These are phyloP conservation scores for Archocentrus centrarchus DNA, from an alignment of 2,113 vertebrate species.

Conservation along the genomic window DNA sequence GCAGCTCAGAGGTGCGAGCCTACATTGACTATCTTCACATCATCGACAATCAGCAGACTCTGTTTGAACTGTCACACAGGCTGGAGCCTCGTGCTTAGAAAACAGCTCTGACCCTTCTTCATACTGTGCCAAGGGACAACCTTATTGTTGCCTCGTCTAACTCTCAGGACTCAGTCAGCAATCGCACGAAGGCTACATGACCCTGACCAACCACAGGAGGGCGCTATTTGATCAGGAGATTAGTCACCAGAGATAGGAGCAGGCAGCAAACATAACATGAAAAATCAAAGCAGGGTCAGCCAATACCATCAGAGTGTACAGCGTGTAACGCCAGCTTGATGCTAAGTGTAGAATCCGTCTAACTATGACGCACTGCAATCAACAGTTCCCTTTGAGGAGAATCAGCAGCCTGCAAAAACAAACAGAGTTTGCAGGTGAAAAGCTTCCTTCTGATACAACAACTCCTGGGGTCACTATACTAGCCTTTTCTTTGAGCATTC, in stretches of 20 bases:
- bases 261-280: neutral
- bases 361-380: neutral
- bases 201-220: conserved; percentile 51
- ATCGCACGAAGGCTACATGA: conserved; percentile 18
- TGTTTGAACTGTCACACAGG: conserved; percentile 95
- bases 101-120: conserved; percentile 5
- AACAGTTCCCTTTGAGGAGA: conserved; percentile 20
- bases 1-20: conserved; percentile 88
- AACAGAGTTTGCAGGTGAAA: neutral
- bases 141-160: conserved; percentile 8
- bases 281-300: neutral
- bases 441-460: neutral
- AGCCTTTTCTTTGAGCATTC: neutral
- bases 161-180: conserved; percentile 61
- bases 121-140: conserved; percentile 45
- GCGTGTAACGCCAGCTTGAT: conserved; percentile 5
- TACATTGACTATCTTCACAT: conserved; percentile 90
- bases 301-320: neutral
- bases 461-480: neutral
- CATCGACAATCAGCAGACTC: conserved; percentile 96
- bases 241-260: conserved; percentile 11
- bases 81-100: conserved; percentile 90
- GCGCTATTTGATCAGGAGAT: conserved; percentile 53
- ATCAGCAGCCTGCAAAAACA: neutral
- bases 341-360: neutral